Evolutionary conservation across 2,797 vertebrate genomes (phyloP).

Genomic region (Remorina albescens): DNA sequence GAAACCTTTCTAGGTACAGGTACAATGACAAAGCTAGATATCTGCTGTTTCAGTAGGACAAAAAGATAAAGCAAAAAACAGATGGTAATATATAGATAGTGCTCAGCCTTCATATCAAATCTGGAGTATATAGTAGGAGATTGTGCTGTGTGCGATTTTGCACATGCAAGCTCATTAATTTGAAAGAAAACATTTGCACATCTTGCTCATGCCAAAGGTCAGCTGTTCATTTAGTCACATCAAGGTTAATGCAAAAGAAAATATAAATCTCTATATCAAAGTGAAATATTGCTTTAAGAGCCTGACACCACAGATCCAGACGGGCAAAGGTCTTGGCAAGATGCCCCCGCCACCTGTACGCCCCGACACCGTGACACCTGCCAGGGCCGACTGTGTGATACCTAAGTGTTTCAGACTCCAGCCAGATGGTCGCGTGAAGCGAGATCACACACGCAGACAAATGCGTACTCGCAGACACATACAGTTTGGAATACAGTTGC

Average conservation of each 20-base stretch:
- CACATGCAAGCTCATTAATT: not conserved
- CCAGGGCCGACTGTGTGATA: slow-evolving; percentile 70
- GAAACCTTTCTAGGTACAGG: slow-evolving; percentile 8
- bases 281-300: slow-evolving; percentile 50
- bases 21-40: not conserved
- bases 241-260: slow-evolving; percentile 31
- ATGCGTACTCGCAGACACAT: slow-evolving; percentile 35
- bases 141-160: not conserved
- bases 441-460: slow-evolving; percentile 53
- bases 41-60: not conserved
- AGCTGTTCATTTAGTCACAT: slow-evolving; percentile 22
- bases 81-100: not conserved
- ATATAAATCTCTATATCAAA: slow-evolving; percentile 30
- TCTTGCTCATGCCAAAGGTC: slow-evolving; percentile 25
- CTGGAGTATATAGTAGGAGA: not conserved
- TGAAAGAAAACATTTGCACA: not conserved
- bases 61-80: not conserved
- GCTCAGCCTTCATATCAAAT: not conserved
- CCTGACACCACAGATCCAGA: slow-evolving; percentile 35
- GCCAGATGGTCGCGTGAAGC: slow-evolving; percentile 77
- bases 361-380: slow-evolving; percentile 69
- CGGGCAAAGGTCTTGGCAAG: slow-evolving; percentile 48
- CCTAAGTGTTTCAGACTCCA: slow-evolving; percentile 75
- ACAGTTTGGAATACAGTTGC: slow-evolving; percentile 65
- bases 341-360: slow-evolving; percentile 58